These are phyloP conservation scores for Troglohyphantes excavatus DNA, from an alignment of 2,888 invertebrate genomes.

Conservation along the genomic window DNA sequence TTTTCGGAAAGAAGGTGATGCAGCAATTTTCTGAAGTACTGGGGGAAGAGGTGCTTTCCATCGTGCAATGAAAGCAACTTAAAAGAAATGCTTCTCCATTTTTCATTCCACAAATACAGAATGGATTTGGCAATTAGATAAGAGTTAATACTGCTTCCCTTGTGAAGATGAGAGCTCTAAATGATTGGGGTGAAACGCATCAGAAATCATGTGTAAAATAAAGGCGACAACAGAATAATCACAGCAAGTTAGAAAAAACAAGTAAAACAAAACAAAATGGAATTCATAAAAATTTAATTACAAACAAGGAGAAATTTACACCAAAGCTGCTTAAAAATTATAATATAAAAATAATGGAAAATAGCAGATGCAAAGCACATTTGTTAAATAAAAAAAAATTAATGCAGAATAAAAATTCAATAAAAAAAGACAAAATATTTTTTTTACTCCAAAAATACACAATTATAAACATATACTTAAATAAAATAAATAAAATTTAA, in stretches of 20 bases:
- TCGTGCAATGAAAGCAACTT: not conserved
- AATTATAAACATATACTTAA: too few species aligned
- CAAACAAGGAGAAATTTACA: not conserved
- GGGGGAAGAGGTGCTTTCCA: too few species aligned
- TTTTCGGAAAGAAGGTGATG: too few species aligned
- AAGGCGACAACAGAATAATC: too few species aligned
- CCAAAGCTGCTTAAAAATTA: not conserved
- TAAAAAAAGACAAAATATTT: too few species aligned
- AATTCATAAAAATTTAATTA: conserved; percentile 4
- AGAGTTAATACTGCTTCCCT: conserved; percentile 32
- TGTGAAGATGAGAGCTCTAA: not conserved
- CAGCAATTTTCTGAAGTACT: too few species aligned
- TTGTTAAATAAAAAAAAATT: too few species aligned
- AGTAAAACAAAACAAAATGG: not conserved
- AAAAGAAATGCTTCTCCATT: not conserved
- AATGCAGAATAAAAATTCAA: too few species aligned
- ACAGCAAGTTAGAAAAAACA: not conserved
- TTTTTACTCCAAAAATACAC: too few species aligned
- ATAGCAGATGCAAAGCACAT: not conserved
- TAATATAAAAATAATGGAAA: not conserved
- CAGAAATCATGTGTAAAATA: not conserved
- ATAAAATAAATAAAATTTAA: too few species aligned
- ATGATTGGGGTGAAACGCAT: not conserved
- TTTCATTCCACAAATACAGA: conserved; percentile 7
- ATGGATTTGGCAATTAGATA: conserved; percentile 41